Evolutionary conservation across 2,888 invertebrate species (phyloP).

Genomic region (Troglohyphantes excavatus): DNA sequence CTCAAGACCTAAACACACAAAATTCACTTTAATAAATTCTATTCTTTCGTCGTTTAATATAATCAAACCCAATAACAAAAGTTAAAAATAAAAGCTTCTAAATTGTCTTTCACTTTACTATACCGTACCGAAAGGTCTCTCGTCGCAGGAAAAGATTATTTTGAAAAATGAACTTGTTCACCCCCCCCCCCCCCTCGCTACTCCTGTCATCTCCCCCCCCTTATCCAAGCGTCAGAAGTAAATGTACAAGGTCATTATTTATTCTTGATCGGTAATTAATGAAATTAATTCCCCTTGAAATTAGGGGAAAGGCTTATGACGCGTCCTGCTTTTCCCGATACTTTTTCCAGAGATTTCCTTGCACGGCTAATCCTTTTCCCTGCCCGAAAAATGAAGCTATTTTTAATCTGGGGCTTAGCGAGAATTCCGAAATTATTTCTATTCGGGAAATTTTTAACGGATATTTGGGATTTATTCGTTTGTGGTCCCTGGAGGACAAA

Average conservation of each 20-base stretch:
- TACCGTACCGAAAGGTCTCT: background rate
- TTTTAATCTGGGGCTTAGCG: slow-evolving; percentile 23
- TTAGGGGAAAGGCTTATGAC: slow-evolving; percentile 50
- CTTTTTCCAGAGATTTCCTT: slow-evolving; percentile 33
- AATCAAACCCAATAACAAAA: background rate
- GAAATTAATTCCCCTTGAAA: slow-evolving; percentile 72
- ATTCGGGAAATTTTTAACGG: background rate
- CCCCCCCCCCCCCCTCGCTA: background rate
- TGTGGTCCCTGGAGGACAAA: background rate
- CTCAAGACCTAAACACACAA: too few species aligned
- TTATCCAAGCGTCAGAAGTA: slow-evolving; percentile 21
- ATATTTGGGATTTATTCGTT: background rate
- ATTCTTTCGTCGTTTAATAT: too few species aligned
- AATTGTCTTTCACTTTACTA: background rate
- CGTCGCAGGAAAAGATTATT: background rate
- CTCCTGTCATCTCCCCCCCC: slow-evolving; percentile 21
- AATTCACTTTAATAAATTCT: too few species aligned
- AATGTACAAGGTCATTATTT: slow-evolving; percentile 59
- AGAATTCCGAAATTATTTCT: slow-evolving; percentile 34
- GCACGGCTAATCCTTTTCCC: slow-evolving; percentile 10
- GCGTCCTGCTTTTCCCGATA: background rate
- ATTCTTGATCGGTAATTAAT: slow-evolving; percentile 73
- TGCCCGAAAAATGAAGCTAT: slow-evolving; percentile 15
- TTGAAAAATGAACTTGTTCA: slow-evolving; percentile 19
- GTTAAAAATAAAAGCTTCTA: slow-evolving; percentile 10